These are phyloP conservation scores for Meteorus sp. DNA, from an alignment of 1,140 invertebrate genomes.

Conservation along the genomic window DNA sequence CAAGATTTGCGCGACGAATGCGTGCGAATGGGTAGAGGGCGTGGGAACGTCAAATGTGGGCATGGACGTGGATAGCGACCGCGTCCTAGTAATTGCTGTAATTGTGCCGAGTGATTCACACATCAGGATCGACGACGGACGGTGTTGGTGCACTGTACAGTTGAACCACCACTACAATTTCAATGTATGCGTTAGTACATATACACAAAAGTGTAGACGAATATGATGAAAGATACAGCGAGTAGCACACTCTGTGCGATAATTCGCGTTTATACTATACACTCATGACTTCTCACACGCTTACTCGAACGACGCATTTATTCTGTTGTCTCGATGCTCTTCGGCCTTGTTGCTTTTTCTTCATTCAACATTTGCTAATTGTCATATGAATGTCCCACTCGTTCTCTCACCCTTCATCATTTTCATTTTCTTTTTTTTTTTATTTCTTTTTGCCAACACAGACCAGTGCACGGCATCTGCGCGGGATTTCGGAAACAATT, in stretches of 20 bases:
- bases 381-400: no score
- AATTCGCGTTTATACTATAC: slow-evolving; percentile 19
- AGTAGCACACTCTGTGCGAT: background rate
- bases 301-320: no score
- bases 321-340: no score
- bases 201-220: background rate
- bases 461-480: slow-evolving; percentile 44
- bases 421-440: background rate
- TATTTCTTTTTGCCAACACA: slow-evolving; percentile 9
- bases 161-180: background rate
- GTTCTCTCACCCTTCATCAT: slow-evolving; percentile 1
- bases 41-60: slow-evolving; percentile 53
- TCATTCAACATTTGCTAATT: no score
- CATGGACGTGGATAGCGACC: slow-evolving; percentile 27
- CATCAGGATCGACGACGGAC: slow-evolving; percentile 48
- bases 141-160: slow-evolving; percentile 5
- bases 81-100: slow-evolving; percentile 55
- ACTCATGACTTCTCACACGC: slow-evolving; percentile 10
- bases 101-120: slow-evolving; percentile 62
- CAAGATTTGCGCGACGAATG: slow-evolving; percentile 58
- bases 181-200: no score
- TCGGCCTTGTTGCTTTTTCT: no score
- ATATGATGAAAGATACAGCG: background rate
- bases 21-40: slow-evolving; percentile 51
- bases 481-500: slow-evolving; percentile 63